Evolutionary conservation across 2,888 invertebrate species (phyloP), one percentile per base, ranked within the genome.

Genomic region (Acanthacorydalis orientalis): DNA sequence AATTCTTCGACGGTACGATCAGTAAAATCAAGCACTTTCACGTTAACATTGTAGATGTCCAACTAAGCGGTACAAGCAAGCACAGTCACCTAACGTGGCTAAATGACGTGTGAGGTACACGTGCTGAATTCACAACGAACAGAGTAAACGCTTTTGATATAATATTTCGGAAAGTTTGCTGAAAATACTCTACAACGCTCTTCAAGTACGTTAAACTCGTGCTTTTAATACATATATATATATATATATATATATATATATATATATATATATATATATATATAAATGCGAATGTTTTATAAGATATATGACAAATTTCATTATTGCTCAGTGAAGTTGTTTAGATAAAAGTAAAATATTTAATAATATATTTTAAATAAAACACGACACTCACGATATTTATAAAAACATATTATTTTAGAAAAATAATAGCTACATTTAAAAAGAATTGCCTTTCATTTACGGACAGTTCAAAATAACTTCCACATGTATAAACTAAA

Each of bases 41-140:
- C 23, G 23, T 23, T 23, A 23, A 23, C 23, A 23, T 4, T 23
- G 23, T 23, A 23, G 23, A 23, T 23, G 23, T 23, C 23, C 23
- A 23, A 23, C 23, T 23, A 46, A 48, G 50, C 51, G 48, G 50
- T 47, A 44, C 51, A 48, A 53, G 53, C 50, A 49, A 51, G 52
- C 56, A 51, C 49, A 23, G 56, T 54, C 57, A 58, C 57, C 57
- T 67, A 65, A 67, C 61, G 56, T 62, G 63, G 56, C 57, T 62
- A 64, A 67, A 67, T 67, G 67, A 64, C 60, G 62, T 65, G 65
- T 61, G 59, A 63, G 63, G 63, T 61, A 59, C 61, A 61, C 63
- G 61, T 57, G 57, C 56, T 55, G 61, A 59, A 63, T 62, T 53
- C 54, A 57, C 56, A 54, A 57, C 52, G 53, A 39, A 43, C 34